Evolutionary conservation across 2,797 vertebrate species (phyloP), one percentile per base, ranked within the genome.

Genomic region (Manis crassicaudata): DNA sequence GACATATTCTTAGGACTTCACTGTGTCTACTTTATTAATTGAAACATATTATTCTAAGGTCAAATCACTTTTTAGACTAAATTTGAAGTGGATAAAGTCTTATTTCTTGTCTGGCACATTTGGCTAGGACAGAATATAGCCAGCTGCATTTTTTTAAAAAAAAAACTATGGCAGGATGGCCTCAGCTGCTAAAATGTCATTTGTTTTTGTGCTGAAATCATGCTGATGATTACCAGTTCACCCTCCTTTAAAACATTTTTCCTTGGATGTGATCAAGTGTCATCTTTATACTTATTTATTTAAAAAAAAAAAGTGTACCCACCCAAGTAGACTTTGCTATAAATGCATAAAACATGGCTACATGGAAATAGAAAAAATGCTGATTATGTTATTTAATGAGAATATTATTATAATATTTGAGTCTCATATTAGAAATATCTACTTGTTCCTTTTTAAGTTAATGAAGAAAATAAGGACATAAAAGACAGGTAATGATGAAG

Each of bases 61-160:
- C 40, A 54, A 96, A 84, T 82, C 85, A 46, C 85, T 89, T 84
- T 87, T 93, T 81, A 63, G 18, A 73, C 75, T 7, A 72, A 65
- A 92, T 70, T 58, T 62, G 20, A 83, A 16, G 54, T 85, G 8
- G 18, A 87, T 43, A 58, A 72, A 29, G 2, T 80, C 16, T 81
- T 65, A 52, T 79, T 62, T 79, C 12, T 56, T 85, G 25, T 0
- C 4, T 43, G 4, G 0, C 13, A 83, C 35, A 75, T 21, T 77
- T 87, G 37, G 7, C 3, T 52, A 60, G 11, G 6, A 32, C 35
- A 67, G 11, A 77, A 76, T 60, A 67, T 2, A 67, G 17, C 2
- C 1, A 21, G 62, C 6, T 14, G 10, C 20, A 1, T 87, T 54
- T 40, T 37, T 35, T 40, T 40, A 3, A 40, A 40, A 40, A 40